Base-by-base conservation (phyloP, 2,797 vertebrate species). In the Sebastiscus tertius region DNA sequence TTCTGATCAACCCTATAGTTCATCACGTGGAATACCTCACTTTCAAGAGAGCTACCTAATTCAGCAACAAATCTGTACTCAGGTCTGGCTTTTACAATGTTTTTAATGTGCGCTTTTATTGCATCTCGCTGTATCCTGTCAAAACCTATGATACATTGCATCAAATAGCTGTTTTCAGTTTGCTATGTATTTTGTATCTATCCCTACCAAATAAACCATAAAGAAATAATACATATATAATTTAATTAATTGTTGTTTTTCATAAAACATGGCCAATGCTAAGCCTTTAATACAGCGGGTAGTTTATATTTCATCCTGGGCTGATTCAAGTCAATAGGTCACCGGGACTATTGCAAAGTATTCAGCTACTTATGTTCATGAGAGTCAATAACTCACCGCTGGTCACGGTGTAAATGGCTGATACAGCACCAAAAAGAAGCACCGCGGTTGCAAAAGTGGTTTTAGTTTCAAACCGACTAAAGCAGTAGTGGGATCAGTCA, bases 381-480 rank as follows among this genome's bases (percentile, higher is more conserved):
- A 55, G 26, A 59, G 59, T 65, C 54, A 72, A 16, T 36, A 22
- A 79, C 29, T 69, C 42, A 3, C 46, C 20, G 4, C 4, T 54
- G 75, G 60, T 69, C 63, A 78, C 33, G 66, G 13, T 59, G 18
- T 39, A 72, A 76, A 75, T 14, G 31, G 54, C n/a, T 75, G 58
- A 70, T 56, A 39, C 18, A 56, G 68, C 29, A 68, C 9, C 18
- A 59, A 55, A 75, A 42, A 58, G 34, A 72, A 55, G 66, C 31
- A 34, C 8, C 39, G 58, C 26, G 54, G 26, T 61, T 58, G 5
- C 13, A 61, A 74, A 80, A 72, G 61, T 63, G 61, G 24, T 75
- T 79, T 63, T 29, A 16, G 24, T 58, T 71, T 82, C n/a, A 68
- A 49, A 77, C 18, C n/a, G 64, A 65, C 49, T 26, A 27, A 67